Evolutionary conservation across 2,888 invertebrate genomes (phyloP), one percentile per base, ranked within the genome.

Genomic region (Alviniconcha strummeri): DNA sequence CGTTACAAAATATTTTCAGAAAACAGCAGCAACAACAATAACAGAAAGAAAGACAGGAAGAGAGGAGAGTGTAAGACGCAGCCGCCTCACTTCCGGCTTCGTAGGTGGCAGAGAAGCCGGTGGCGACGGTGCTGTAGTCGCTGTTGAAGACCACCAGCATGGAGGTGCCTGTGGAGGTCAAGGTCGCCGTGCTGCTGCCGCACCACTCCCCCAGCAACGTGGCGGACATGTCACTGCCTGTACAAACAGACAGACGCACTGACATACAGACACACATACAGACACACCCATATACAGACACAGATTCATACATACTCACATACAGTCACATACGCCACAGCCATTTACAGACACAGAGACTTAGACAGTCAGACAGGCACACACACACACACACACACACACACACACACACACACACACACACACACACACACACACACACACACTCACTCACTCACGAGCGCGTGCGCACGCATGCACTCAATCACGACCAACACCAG

Each of bases 131-230:
- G 69, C n/a, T 11, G 69, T 69, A 69, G 69, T 80, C 80, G 1
- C 60, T 60, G 36, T 69, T 54, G 80, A 80, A 80, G 69, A 80
- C 80, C 15, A 80, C 64, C 55, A 80, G 69, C 80, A 80, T 80
- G 67, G 15, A 19, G 54, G 54, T 54, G n/a, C n/a, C 19, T 5
- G 69, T 55, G 54, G 80, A 19, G 19, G 8, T 9, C 54, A 69
- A 17, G 69, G 55, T 69, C n/a, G 19, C 11, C 13, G 80, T n/a
- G n/a, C 55, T 80, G 55, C 8, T 15, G 8, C 69, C 80, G n/a
- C 80, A 80, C 80, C 80, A 80, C 36, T 80, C 80, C 80, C 80
- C 80, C 69, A 80, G 69, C 55, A 80, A 8, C 1, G 80, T 80
- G 69, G 17, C n/a, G 5, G 67, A 69, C 69, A 80, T 17, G 55